Evolutionary conservation across 2,113 vertebrate species (phyloP).

Genomic region (Spea multiplicata): DNA sequence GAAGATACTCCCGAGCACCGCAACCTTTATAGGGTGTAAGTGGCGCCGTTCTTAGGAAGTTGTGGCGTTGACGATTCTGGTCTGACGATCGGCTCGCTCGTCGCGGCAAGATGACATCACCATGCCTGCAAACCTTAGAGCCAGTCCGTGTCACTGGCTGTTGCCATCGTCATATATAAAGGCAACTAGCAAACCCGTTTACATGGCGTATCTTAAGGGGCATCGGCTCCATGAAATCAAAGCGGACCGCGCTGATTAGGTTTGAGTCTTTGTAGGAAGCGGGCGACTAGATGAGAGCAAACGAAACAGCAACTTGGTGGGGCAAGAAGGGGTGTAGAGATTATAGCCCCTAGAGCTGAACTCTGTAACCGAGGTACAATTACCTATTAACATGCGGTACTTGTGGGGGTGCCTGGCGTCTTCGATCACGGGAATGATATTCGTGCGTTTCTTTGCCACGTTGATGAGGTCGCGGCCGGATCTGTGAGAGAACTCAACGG

Average conservation of each 20-base stretch:
- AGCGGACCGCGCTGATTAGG: no score
- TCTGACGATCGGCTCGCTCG: conserved; percentile 92
- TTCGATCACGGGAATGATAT: conserved; percentile 92
- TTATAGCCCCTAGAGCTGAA: no score
- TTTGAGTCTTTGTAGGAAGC: no score
- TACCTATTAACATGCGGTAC: conserved; percentile 90
- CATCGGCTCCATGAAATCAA: no score
- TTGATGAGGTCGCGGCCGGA: conserved; percentile 90
- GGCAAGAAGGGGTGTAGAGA: no score
- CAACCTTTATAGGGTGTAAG: conserved; percentile 93
- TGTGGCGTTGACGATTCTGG: conserved; percentile 92
- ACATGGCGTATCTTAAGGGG: no score
- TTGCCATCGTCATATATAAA: no score
- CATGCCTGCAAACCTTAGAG: conserved; percentile 82
- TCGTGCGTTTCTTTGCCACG: conserved; percentile 90
- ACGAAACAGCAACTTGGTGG: no score
- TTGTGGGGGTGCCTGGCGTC: conserved; percentile 91
- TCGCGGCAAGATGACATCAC: conserved; percentile 97
- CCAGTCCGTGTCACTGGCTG: no score
- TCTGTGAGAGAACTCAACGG: conserved; percentile 89
- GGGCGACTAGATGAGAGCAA: no score
- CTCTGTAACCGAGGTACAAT: background rate
- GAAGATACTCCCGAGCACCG: background rate
- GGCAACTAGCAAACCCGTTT: no score
- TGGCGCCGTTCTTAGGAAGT: conserved; percentile 90